A percentile compares a stretch with the other conserved stretches of the same genome.
These are phyloP conservation scores for Ceyx margarethae DNA, from an alignment of 2,113 vertebrate genomes.

Conservation along the genomic window DNA sequence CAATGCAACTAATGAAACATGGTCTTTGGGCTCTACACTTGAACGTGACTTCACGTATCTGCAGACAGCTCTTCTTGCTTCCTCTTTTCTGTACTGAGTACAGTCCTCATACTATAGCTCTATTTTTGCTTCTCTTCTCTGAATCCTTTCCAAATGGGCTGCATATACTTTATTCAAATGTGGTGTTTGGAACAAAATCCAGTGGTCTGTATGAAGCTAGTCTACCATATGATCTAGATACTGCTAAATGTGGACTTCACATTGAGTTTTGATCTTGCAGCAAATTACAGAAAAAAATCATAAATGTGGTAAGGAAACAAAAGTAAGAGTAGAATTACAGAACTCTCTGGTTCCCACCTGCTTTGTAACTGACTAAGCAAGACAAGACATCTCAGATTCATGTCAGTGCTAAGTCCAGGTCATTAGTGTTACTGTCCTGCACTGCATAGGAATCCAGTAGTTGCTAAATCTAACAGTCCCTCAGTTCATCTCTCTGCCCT, in stretches of 20 bases:
- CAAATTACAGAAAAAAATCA: background rate
- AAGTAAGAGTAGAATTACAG: background rate
- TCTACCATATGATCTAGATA: background rate
- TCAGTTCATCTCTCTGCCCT: background rate
- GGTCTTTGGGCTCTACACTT: background rate
- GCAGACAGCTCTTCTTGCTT: background rate
- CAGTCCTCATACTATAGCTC: background rate
- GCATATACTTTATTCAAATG: background rate
- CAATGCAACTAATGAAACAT: background rate
- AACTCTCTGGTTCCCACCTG: background rate
- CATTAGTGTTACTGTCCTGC: background rate
- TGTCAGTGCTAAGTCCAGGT: background rate
- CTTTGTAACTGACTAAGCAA: background rate
- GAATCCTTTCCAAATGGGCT: constrained; percentile 23
- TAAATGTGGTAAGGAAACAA: background rate
- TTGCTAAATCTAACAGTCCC: background rate
- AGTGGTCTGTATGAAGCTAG: background rate
- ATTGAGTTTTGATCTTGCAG: background rate
- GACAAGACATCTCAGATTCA: background rate
- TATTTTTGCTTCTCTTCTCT: background rate
- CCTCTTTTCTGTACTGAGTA: background rate
- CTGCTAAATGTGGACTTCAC: background rate
- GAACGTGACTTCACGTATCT: background rate
- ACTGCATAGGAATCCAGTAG: background rate
- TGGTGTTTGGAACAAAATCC: background rate